phyloP scores from a whole-genome alignment of 2,113 vertebrate genomes.

The Oncorhynchus masou region DNA sequence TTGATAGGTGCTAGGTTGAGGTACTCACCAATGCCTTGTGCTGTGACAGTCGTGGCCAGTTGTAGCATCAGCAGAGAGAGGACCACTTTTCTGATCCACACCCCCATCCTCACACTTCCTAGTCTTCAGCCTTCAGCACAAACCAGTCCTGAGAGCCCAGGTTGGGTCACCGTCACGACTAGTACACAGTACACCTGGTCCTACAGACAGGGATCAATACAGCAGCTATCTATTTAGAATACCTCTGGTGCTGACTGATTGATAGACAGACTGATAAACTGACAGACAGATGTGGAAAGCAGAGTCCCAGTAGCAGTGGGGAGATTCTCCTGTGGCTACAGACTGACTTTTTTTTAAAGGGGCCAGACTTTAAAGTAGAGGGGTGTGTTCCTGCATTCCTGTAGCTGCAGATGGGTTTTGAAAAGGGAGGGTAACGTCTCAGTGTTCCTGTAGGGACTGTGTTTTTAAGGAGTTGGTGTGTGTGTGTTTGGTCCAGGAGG shows the following conservation, averaged over 20 bases:
- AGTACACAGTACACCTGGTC: conserved; percentile 9
- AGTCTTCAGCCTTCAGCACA: not conserved
- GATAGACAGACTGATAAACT: conserved; percentile 9
- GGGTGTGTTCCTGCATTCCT: conserved; percentile 38
- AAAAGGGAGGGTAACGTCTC: not conserved
- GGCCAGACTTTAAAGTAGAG: conserved; percentile 32
- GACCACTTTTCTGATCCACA: conserved; percentile 59
- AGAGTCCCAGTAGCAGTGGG: conserved; percentile 52
- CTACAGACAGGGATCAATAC: conserved; percentile 13
- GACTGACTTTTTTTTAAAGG: conserved; percentile 63
- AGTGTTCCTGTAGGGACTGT: not conserved
- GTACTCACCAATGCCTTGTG: conserved; percentile 83
- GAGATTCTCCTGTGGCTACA: conserved; percentile 23
- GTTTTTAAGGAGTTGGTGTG: not conserved
- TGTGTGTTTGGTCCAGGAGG: not conserved
- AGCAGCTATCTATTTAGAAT: not conserved
- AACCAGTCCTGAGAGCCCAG: not conserved
- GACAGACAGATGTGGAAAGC: conserved; percentile 24
- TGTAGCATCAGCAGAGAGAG: conserved; percentile 77
- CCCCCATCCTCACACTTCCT: conserved; percentile 54
- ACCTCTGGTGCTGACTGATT: conserved; percentile 1
- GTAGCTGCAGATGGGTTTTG: not conserved
- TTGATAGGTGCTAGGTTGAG: not conserved
- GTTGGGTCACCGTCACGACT: not conserved
- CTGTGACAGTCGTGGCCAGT: conserved; percentile 63